These are phyloP conservation scores for Lepidochrysops patricia DNA, from an alignment of 2,888 invertebrate species.

Conservation along the genomic window DNA sequence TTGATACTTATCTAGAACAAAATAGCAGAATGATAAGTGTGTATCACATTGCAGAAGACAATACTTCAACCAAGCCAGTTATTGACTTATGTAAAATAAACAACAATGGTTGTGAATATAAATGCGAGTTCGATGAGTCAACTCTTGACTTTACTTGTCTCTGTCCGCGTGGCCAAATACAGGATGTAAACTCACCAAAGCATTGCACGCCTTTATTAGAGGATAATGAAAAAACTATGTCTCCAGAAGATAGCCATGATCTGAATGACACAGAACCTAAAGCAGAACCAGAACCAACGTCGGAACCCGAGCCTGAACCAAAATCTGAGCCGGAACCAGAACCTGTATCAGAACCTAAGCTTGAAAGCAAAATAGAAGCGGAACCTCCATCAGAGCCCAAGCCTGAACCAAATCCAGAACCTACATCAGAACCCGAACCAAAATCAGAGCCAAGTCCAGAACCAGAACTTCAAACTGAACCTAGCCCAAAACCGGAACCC, in stretches of 20 bases:
- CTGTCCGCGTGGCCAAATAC: constrained; percentile 73
- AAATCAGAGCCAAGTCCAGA: constrained; percentile 28
- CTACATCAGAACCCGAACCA: constrained; percentile 25
- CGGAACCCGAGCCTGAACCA: constrained; percentile 29
- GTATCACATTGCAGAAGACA: constrained; percentile 67
- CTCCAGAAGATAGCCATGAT: constrained; percentile 30
- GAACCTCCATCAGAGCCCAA: constrained; percentile 24
- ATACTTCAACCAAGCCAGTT: constrained; percentile 53
- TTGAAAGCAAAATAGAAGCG: constrained; percentile 26
- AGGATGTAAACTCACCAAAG: constrained; percentile 52
- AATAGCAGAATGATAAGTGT: constrained; percentile 71
- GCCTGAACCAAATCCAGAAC: constrained; percentile 23
- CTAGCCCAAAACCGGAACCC: constrained; percentile 28
- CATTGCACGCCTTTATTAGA: constrained; percentile 54
- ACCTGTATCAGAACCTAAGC: constrained; percentile 33
- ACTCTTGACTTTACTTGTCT: constrained; percentile 78
- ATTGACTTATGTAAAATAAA: constrained; percentile 79
- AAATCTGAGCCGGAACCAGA: constrained; percentile 32
- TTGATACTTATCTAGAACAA: constrained; percentile 62
- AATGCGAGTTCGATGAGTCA: constrained; percentile 78
- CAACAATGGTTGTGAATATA: constrained; percentile 78
- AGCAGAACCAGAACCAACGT: constrained; percentile 28
- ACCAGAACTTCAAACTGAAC: no score
- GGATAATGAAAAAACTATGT: constrained; percentile 29
- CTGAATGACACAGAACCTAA: constrained; percentile 28